phyloP scores from a whole-genome alignment of 2,888 invertebrate species.

The Nomada flava region DNA sequence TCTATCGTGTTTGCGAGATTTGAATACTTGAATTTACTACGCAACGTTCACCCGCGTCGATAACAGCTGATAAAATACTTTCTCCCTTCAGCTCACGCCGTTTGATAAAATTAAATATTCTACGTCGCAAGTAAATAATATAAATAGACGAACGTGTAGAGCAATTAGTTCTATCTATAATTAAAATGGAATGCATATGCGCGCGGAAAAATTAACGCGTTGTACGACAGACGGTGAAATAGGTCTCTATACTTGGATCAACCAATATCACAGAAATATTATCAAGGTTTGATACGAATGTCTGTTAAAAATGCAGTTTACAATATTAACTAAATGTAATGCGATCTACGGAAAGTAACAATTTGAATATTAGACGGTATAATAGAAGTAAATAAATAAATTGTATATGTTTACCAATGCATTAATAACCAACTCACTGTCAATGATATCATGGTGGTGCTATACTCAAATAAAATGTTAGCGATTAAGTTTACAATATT shows the following conservation, averaged over 20 bases:
- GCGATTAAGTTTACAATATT: too few species aligned
- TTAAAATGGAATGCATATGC: slow-evolving; percentile 3
- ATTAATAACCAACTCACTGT: too few species aligned
- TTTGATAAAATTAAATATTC: neutral
- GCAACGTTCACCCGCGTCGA: slow-evolving; percentile 39
- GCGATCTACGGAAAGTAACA: too few species aligned
- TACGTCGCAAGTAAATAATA: neutral
- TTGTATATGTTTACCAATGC: too few species aligned
- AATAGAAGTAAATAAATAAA: too few species aligned
- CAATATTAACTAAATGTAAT: neutral
- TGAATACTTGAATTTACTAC: neutral
- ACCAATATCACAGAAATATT: neutral
- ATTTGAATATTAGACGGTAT: too few species aligned
- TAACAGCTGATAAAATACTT: slow-evolving; percentile 36
- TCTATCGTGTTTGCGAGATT: slow-evolving; percentile 17
- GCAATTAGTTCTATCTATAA: neutral
- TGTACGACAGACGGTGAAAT: slow-evolving; percentile 40
- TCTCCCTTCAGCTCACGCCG: neutral
- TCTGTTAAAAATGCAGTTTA: neutral
- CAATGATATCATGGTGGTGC: too few species aligned
- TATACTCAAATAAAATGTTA: too few species aligned
- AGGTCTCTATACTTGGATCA: slow-evolving; percentile 29
- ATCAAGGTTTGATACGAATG: slow-evolving; percentile 34
- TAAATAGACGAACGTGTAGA: slow-evolving; percentile 25
- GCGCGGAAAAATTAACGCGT: neutral